These are phyloP conservation scores for Platycercus adscitus DNA, from an alignment of 2,113 vertebrate species.

Conservation along the genomic window DNA sequence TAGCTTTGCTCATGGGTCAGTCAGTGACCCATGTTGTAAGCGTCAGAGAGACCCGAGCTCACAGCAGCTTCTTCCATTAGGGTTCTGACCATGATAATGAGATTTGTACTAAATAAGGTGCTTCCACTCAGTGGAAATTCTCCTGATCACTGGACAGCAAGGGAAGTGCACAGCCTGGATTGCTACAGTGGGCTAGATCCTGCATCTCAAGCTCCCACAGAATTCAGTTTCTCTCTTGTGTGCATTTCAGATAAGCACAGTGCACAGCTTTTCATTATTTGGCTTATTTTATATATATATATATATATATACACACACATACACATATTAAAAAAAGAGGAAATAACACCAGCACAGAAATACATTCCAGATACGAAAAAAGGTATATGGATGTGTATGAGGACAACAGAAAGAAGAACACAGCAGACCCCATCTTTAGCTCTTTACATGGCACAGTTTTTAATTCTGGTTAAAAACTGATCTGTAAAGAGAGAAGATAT, in stretches of 20 bases:
- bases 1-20: accelerated
- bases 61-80: background rate
- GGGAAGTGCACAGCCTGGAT: background rate
- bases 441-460: background rate
- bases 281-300: background rate
- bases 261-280: background rate
- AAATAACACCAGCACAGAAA: background rate
- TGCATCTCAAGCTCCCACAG: background rate
- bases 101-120: background rate
- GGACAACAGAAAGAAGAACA: background rate
- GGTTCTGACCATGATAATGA: accelerated
- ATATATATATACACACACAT: too few species aligned
- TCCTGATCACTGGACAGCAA: background rate
- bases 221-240: background rate
- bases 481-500: background rate
- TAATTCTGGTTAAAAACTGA: background rate
- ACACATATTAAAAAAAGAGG: background rate
- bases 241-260: background rate
- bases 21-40: background rate
- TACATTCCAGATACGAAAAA: background rate
- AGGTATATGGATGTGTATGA: accelerated
- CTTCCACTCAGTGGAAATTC: background rate
- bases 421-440: background rate
- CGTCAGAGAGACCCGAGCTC: background rate
- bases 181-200: background rate